Conservation (phyloP, 2,888 invertebrate genomes). For the Altica lythri region DNA sequence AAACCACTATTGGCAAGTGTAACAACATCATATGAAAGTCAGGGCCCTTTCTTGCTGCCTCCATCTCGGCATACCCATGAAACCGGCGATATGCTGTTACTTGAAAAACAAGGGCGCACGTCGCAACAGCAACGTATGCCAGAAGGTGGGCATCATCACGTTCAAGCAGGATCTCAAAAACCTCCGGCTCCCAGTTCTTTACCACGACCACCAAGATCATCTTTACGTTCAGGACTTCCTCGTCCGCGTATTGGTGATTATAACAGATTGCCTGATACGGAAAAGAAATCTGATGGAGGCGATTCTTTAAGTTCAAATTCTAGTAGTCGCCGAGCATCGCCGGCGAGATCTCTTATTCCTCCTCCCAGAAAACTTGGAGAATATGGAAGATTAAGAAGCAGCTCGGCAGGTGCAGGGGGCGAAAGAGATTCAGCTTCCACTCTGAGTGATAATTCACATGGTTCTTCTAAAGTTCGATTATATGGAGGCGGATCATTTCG, state of each 20-base stretch:
- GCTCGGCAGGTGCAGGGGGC: slow-evolving; percentile 54
- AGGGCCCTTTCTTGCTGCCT: slow-evolving; percentile 38
- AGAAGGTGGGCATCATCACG: slow-evolving; percentile 47
- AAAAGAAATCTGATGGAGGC: slow-evolving; percentile 57
- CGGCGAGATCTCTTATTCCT: slow-evolving; percentile 60
- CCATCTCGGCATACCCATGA: slow-evolving; percentile 51
- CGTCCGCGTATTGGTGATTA: slow-evolving; percentile 67
- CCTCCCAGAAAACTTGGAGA: slow-evolving; percentile 63
- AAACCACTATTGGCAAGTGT: slow-evolving; percentile 74
- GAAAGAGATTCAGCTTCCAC: slow-evolving; percentile 62
- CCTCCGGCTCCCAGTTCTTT: slow-evolving; percentile 74
- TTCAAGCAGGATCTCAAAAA: slow-evolving; percentile 41
- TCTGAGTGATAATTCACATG: slow-evolving; percentile 62
- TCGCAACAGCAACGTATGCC: slow-evolving; percentile 75
- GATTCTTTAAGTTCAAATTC: slow-evolving; percentile 55
- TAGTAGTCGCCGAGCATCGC: slow-evolving; percentile 56
- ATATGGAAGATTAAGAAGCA: slow-evolving; percentile 64
- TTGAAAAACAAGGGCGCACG: slow-evolving; percentile 77
- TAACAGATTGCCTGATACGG: slow-evolving; percentile 64
- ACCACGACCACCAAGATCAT: slow-evolving; percentile 70
- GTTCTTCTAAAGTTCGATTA: slow-evolving; percentile 61
- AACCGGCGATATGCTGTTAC: slow-evolving; percentile 71
- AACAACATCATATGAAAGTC: slow-evolving; percentile 53
- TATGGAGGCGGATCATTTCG: slow-evolving; percentile 56
- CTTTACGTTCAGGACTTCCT: slow-evolving; percentile 55